Conservation (phyloP, 2,797 vertebrate species). For the Sebastes steindachneri region DNA sequence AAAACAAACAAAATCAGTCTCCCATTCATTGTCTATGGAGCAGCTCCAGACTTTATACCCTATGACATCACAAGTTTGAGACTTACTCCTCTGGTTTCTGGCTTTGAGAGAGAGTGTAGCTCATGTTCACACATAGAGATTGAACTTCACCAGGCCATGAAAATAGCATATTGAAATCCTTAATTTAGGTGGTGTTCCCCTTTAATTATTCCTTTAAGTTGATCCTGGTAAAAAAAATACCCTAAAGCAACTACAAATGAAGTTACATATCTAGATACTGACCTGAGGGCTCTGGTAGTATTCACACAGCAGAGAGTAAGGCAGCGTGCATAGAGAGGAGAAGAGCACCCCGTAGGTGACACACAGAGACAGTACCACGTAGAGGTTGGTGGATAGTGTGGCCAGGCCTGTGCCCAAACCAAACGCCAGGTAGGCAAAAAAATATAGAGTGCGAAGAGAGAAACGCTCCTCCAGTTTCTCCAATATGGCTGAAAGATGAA, state of each 20-base stretch:
- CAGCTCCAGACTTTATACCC: too few species aligned
- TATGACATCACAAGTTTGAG: too few species aligned
- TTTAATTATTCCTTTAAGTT: neutral
- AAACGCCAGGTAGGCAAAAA: constrained; percentile 95
- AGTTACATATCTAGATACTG: constrained; percentile 38
- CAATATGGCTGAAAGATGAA: constrained; percentile 85
- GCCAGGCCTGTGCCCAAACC: constrained; percentile 95
- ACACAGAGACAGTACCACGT: constrained; percentile 94
- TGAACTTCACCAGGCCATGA: too few species aligned
- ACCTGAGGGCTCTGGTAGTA: constrained; percentile 98
- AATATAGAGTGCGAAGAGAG: constrained; percentile 93
- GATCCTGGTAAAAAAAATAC: neutral
- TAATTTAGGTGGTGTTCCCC: too few species aligned
- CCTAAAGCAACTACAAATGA: neutral
- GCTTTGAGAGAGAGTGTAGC: too few species aligned
- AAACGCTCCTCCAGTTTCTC: constrained; percentile 97
- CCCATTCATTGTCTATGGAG: too few species aligned
- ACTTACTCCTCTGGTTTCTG: too few species aligned
- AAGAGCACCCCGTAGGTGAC: constrained; percentile 95
- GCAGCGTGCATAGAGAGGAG: constrained; percentile 97
- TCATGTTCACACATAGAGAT: too few species aligned
- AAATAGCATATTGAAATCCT: neutral
- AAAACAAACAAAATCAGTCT: too few species aligned
- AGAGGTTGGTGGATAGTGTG: constrained; percentile 93
- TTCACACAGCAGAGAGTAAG: constrained; percentile 98